These are phyloP conservation scores for Scolopax rusticola DNA, from an alignment of 2,797 vertebrate species.

Conservation along the genomic window DNA sequence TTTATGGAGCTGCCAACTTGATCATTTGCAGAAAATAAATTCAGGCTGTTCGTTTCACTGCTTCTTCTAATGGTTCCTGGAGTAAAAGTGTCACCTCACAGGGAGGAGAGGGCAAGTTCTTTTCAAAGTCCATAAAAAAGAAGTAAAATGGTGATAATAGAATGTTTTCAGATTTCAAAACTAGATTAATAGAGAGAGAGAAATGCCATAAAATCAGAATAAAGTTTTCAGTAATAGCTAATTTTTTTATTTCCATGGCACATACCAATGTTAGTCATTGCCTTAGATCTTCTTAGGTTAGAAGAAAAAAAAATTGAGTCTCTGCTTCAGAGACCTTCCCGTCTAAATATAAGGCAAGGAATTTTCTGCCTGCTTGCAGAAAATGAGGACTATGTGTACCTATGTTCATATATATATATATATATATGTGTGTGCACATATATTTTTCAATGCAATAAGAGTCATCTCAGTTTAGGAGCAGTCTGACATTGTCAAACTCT, in stretches of 20 bases:
- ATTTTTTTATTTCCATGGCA: neutral
- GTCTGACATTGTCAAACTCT: neutral
- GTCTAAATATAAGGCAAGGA: neutral
- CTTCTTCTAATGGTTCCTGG: neutral
- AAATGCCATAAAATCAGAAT: neutral
- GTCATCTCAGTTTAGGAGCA: neutral
- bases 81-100: neutral
- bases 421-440: no score
- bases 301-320: neutral
- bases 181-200: neutral
- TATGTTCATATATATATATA: neutral
- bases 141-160: neutral
- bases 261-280: neutral
- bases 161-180: conserved; percentile 35
- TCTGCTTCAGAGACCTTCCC: neutral
- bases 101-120: neutral
- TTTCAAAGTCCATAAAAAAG: neutral
- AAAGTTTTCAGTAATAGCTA: neutral
- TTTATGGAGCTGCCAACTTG: neutral
- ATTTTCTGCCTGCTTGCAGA: neutral
- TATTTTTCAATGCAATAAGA: neutral
- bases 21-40: neutral
- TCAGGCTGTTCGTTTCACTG: neutral
- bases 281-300: neutral
- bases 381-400: neutral